A percentile compares a stretch with the other conserved stretches of the same genome.
These are phyloP conservation scores for Pomatorhinus ruficollis DNA, from an alignment of 2,113 vertebrate species.

Conservation along the genomic window DNA sequence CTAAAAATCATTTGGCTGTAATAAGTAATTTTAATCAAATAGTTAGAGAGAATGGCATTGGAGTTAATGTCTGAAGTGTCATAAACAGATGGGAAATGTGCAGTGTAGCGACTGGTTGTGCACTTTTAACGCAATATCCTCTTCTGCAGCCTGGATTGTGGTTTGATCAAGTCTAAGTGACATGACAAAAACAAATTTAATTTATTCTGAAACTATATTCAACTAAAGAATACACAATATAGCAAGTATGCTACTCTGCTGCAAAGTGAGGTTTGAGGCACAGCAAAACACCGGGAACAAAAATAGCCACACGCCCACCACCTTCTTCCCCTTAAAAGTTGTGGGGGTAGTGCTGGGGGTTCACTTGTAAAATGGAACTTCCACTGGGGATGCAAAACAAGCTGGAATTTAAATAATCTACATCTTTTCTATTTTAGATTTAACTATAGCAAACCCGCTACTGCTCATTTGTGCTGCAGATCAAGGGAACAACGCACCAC, in stretches of 20 bases:
- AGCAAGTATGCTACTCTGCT: background rate
- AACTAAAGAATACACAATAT: background rate
- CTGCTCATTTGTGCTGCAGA: constrained; percentile 34
- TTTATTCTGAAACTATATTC: constrained; percentile 46
- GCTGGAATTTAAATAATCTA: constrained; percentile 64
- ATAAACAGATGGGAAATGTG: constrained; percentile 31
- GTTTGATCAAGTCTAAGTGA: constrained; percentile 47
- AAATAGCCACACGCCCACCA: background rate
- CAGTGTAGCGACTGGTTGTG: background rate
- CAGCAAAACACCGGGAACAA: background rate
- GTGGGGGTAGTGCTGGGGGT: background rate
- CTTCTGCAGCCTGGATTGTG: background rate
- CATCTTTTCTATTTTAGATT: constrained; percentile 44
- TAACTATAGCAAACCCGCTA: background rate
- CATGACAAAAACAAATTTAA: constrained; percentile 47
- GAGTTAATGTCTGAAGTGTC: constrained; percentile 19
- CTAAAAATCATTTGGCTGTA: constrained; percentile 46
- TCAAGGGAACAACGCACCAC: constrained; percentile 62
- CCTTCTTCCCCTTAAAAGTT: background rate
- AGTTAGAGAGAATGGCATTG: constrained; percentile 27
- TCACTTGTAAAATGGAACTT: constrained; percentile 1
- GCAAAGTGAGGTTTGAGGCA: background rate
- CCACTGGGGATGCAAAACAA: constrained; percentile 52
- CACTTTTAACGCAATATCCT: background rate
- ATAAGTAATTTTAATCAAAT: constrained; percentile 62